Evolutionary conservation across 2,113 vertebrate genomes (phyloP), one percentile per base, ranked within the genome.

Genomic region (Chamaea fasciata): DNA sequence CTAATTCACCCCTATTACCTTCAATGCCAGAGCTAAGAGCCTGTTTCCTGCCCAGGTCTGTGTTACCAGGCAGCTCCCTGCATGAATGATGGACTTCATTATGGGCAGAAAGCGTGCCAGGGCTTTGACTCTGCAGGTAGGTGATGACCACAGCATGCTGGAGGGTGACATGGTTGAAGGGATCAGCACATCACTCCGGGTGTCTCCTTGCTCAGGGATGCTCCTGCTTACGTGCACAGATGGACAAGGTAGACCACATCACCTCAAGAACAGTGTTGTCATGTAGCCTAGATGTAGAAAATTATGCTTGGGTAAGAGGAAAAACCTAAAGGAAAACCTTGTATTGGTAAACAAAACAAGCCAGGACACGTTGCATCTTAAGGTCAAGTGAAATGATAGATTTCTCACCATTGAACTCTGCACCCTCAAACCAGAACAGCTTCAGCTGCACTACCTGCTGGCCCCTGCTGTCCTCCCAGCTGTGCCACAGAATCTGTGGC

Each of bases 161-260:
- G 39, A 83, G 9, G 20, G 27, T 23, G 35, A 24, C 33, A 37
- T 17, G 52, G 24, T 10, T 0, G 0, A 77, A 94, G 28, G 59
- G 35, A 88, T 47, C 30, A 42, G 26, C 0, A 0, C 42, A 19
- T 65, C 0, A 0, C 23, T 69, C 8, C 0, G 0, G 18, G 49
- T 37, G 10, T 33, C 62, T 64, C 16, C n/a, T 53, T 31, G 7
- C 33, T 47, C 41, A 49, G 67, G 44, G 59, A 50, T 79, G 22
- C 17, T 57, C 22, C 42, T 74, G 17, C 23, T 68, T 30, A 49
- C 14, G 15, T 13, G 20, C 2, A 2, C 10, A 14, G 62, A 46
- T 10, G 4, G 44, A 39, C 1, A 9, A 83, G 47, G 9, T 53
- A 88, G 67, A 67, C 5, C 10, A 41, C 41, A 41, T 10, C 22